Evolutionary conservation across 2,888 invertebrate species (phyloP).

Genomic region (Himalopsyche japonica): DNA sequence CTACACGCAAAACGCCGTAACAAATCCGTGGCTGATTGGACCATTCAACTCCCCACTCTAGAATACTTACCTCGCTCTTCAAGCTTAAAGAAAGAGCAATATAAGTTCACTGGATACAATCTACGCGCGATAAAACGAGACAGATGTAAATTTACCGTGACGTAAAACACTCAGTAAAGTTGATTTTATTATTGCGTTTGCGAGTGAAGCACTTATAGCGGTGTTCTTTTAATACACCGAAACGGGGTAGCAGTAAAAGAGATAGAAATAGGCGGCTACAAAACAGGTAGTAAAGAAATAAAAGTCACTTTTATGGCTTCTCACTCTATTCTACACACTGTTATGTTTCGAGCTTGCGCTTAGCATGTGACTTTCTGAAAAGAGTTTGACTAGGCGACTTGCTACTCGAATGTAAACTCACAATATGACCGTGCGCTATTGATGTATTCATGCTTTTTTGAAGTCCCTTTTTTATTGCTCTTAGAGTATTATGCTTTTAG

Average conservation of each 20-base stretch:
- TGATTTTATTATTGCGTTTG: conserved; percentile 33
- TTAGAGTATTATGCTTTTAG: conserved; percentile 33
- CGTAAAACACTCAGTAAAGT: conserved; percentile 1
- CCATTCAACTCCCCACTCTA: conserved; percentile 45
- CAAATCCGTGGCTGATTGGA: conserved; percentile 38
- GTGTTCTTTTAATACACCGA: conserved; percentile 44
- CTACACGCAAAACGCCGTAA: conserved; percentile 26
- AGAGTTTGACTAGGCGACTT: neutral
- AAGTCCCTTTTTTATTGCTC: conserved; percentile 29
- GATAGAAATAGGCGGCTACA: conserved; percentile 55
- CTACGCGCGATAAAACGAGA: conserved; percentile 43
- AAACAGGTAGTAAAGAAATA: conserved; percentile 66
- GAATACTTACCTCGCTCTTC: conserved; percentile 1
- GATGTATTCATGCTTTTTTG: conserved; percentile 32
- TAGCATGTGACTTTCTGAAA: conserved; percentile 31
- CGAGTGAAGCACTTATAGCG: conserved; percentile 43
- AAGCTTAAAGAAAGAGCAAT: neutral
- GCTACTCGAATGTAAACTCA: conserved; percentile 35
- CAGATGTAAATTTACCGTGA: conserved; percentile 13
- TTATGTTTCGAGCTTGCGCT: conserved; percentile 23
- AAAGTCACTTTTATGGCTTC: conserved; percentile 65
- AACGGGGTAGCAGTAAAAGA: conserved; percentile 45
- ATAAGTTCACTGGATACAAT: neutral
- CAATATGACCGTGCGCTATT: conserved; percentile 26
- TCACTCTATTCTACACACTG: conserved; percentile 55